Evolutionary conservation across 2,888 invertebrate species (phyloP).

Genomic region (Mechanitis mazaeus): DNA sequence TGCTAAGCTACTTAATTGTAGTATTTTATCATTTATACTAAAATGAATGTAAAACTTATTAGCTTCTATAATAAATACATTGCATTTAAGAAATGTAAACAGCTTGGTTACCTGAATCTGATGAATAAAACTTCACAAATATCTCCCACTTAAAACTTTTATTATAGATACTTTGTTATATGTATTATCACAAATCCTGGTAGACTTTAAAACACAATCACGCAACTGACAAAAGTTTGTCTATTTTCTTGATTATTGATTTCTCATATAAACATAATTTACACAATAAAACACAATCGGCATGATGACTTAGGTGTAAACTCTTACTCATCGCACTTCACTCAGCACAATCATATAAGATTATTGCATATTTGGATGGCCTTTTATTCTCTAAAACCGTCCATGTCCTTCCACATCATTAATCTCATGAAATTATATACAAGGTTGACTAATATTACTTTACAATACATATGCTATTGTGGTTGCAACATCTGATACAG

Average conservation of each 20-base stretch:
- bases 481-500: slow-evolving; percentile 46
- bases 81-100: slow-evolving; percentile 29
- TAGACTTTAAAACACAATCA: slow-evolving; percentile 83
- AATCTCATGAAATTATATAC: slow-evolving; percentile 76
- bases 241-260: slow-evolving; percentile 73
- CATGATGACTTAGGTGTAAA: slow-evolving; percentile 71
- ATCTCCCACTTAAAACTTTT: slow-evolving; percentile 78
- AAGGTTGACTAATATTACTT: slow-evolving; percentile 73
- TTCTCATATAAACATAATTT: slow-evolving; percentile 75
- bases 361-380: slow-evolving; percentile 76
- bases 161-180: slow-evolving; percentile 81
- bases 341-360: slow-evolving; percentile 65
- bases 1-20: slow-evolving; percentile 7
- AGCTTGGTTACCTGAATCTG: slow-evolving; percentile 58
- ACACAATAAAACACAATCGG: slow-evolving; percentile 74
- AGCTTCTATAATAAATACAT: background rate
- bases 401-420: slow-evolving; percentile 62
- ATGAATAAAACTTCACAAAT: slow-evolving; percentile 74
- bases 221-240: slow-evolving; percentile 76
- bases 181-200: slow-evolving; percentile 85
- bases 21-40: background rate
- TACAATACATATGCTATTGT: slow-evolving; percentile 59
- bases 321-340: slow-evolving; percentile 65
- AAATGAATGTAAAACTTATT: too few relatives aligned
- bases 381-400: slow-evolving; percentile 67